A percentile compares a stretch with the other conserved stretches of the same genome.
Conservation (phyloP, 2,113 vertebrate genomes). For the Perca flavescens region DNA sequence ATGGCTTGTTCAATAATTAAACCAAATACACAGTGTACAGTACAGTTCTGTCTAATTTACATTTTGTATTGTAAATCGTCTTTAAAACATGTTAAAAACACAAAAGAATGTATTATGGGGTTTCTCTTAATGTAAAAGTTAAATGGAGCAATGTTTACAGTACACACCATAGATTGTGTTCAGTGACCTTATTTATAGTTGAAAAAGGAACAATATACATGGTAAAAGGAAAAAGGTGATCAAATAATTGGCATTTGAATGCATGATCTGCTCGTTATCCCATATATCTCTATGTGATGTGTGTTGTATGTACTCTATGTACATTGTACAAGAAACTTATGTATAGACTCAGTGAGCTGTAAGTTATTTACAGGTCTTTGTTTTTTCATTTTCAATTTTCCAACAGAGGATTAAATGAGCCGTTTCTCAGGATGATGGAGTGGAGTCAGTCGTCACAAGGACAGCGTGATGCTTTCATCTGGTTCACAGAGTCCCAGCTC, state of each 20-base stretch:
- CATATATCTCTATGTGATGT: neutral
- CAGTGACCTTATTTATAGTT: neutral
- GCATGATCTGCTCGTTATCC: neutral
- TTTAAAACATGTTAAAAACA: neutral
- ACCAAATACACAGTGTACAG: too few relatives aligned
- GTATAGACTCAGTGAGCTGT: neutral
- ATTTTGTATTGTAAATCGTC: neutral
- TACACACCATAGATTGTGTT: neutral
- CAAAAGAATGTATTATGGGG: neutral
- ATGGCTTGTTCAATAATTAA: neutral
- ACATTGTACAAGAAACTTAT: neutral
- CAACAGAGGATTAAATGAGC: conserved; percentile 13
- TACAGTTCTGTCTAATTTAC: neutral
- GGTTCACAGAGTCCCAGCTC: conserved; percentile 84
- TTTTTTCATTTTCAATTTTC: neutral
- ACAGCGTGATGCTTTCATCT: conserved; percentile 64
- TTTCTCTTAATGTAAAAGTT: neutral
- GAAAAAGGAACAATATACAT: conserved; percentile 12
- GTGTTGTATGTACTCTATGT: neutral
- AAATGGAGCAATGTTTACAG: neutral
- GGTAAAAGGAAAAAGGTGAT: neutral
- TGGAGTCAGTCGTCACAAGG: conserved; percentile 10
- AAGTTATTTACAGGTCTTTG: neutral
- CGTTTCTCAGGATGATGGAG: conserved; percentile 64
- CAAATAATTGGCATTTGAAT: neutral